These are phyloP conservation scores for Himantopus leucocephalus DNA, from an alignment of 2,113 vertebrate species.

Conservation along the genomic window DNA sequence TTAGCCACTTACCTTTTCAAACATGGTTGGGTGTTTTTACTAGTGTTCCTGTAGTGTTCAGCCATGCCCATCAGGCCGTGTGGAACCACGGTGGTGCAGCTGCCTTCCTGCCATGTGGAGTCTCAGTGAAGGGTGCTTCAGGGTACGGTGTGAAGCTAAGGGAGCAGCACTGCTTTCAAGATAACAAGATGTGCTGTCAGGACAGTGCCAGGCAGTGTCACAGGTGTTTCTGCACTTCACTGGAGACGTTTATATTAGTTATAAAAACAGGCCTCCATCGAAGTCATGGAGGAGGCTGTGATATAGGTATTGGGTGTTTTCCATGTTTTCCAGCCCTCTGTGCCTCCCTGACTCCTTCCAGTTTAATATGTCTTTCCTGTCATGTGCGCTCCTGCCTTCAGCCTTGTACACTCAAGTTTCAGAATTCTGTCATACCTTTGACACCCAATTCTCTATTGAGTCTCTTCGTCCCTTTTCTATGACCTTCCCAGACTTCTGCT, in stretches of 20 bases:
- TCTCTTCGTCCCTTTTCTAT: background rate
- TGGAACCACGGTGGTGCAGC: background rate
- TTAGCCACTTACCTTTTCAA: background rate
- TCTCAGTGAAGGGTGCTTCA: background rate
- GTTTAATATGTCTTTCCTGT: background rate
- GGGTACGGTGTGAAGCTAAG: background rate
- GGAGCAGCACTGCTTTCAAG: background rate
- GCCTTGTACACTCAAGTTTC: background rate
- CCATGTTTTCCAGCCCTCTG: background rate
- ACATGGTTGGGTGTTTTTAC: background rate
- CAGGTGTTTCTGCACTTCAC: background rate
- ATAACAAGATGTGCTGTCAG: background rate
- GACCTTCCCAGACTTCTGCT: background rate
- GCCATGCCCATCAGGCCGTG: accelerated
- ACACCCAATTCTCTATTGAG: background rate
- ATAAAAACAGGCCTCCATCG: background rate
- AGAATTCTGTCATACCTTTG: background rate
- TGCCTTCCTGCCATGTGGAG: background rate
- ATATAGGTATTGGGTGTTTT: background rate
- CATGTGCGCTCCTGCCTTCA: background rate
- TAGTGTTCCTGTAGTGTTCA: background rate
- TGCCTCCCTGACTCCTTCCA: background rate
- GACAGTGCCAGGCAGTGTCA: background rate
- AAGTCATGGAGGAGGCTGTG: background rate
- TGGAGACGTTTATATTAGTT: background rate